Evolutionary conservation across 2,888 invertebrate species (phyloP).

Genomic region (Neuroscelio doddi): DNA sequence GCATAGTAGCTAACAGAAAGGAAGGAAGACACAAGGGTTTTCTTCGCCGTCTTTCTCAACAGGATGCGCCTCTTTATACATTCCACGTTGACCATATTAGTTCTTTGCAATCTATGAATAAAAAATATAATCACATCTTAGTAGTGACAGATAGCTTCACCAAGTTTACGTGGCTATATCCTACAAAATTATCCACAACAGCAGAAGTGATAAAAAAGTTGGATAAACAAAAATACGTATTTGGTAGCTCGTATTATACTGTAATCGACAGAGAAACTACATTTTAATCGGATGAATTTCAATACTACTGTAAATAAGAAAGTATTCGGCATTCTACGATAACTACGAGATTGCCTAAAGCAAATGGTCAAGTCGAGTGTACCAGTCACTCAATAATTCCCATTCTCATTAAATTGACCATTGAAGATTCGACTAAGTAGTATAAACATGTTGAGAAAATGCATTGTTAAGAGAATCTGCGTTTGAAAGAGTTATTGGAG

Average conservation of each 20-base stretch:
- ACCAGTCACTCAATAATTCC: conserved; percentile 20
- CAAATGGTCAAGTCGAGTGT: conserved; percentile 27
- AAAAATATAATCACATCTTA: conserved; percentile 15
- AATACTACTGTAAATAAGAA: conserved; percentile 19
- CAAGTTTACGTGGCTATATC: conserved; percentile 16
- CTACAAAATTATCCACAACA: conserved; percentile 2
- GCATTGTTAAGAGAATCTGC: conserved; percentile 10
- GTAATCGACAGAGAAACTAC: conserved; percentile 31
- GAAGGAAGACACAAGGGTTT: conserved; percentile 25
- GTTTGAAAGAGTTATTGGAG: conserved; percentile 16
- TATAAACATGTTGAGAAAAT: conserved; percentile 18
- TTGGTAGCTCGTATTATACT: conserved; percentile 22
- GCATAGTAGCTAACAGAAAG: conserved; percentile 19
- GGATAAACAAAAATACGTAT: conserved; percentile 15
- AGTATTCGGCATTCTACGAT: conserved; percentile 19
- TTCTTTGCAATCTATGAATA: neutral
- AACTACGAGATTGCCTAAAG: conserved; percentile 22
- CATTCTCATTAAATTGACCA: conserved; percentile 17
- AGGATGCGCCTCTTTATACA: conserved; percentile 10
- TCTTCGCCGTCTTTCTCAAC: conserved; percentile 17
- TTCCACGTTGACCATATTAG: conserved; percentile 14
- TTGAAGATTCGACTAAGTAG: conserved; percentile 20
- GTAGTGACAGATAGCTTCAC: conserved; percentile 7
- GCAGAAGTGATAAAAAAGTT: conserved; percentile 24
- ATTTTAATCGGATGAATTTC: conserved; percentile 29